A percentile compares a stretch with the other conserved stretches of the same genome.
phyloP scores from a whole-genome alignment of 92 coral and sea anemone species.

The Actinostola sp. region DNA sequence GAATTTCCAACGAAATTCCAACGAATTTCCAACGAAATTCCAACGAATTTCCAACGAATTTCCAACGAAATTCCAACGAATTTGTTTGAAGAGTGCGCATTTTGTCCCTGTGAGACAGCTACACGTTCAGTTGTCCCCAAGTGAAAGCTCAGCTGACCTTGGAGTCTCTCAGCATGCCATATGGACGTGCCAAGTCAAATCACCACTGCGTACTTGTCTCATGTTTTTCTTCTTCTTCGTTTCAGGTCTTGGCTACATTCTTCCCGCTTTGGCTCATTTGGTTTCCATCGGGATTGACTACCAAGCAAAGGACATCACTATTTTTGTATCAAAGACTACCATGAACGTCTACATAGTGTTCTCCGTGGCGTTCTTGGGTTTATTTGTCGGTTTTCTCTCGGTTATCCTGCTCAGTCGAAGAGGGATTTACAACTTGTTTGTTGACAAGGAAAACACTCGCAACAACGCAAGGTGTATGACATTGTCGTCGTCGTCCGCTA shows the following conservation, averaged over 20 bases:
- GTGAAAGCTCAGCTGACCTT: too few relatives aligned
- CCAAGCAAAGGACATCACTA: constrained; percentile 14
- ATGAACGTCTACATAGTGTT: constrained; percentile 56
- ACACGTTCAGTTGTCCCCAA: too few relatives aligned
- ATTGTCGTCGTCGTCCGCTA: constrained; percentile 44
- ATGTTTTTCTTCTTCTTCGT: background rate
- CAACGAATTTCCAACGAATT: too few relatives aligned
- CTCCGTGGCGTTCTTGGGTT: constrained; percentile 44
- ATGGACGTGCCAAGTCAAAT: too few relatives aligned
- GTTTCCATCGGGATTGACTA: constrained; percentile 43
- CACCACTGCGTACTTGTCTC: too few relatives aligned
- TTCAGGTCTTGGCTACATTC: constrained; percentile 64
- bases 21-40: too few relatives aligned
- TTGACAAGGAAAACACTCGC: constrained; percentile 61
- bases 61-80: too few relatives aligned
- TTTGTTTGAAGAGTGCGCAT: too few relatives aligned
- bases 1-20: too few relatives aligned
- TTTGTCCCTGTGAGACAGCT: too few relatives aligned
- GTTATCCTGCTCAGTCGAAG: constrained; percentile 57
- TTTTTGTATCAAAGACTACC: constrained; percentile 19
- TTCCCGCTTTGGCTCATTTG: constrained; percentile 65
- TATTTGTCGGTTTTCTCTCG: constrained; percentile 59
- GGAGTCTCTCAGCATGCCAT: too few relatives aligned
- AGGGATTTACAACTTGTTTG: constrained; percentile 75
- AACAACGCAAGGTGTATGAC: constrained; percentile 61